Conservation (phyloP, 2,797 vertebrate species). For the Pangasius sanitwongsei region DNA sequence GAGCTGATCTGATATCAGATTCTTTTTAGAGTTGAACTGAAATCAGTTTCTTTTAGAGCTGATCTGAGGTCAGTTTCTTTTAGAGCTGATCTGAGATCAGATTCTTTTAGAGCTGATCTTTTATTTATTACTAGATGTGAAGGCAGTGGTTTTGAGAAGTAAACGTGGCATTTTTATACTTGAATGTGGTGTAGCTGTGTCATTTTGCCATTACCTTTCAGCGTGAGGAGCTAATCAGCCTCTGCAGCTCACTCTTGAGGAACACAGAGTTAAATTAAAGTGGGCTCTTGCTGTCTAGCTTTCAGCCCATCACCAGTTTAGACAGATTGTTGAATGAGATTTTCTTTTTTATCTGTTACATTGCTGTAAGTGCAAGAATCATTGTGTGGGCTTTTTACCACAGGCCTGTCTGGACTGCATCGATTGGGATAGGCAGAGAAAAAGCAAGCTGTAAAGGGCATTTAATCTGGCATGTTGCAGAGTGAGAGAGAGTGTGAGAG, state of each 20-base stretch:
- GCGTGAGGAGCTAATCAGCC: slow-evolving; percentile 27
- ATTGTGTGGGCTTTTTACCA: slow-evolving; percentile 19
- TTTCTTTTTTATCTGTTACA: slow-evolving; percentile 22
- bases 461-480: slow-evolving; percentile 37
- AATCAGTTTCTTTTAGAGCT: not conserved
- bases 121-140: not conserved
- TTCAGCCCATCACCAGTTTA: slow-evolving; percentile 11
- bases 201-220: slow-evolving; percentile 24
- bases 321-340: slow-evolving; percentile 30
- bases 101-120: not conserved
- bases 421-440: slow-evolving; percentile 4
- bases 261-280: slow-evolving; percentile 24
- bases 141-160: not conserved
- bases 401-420: slow-evolving; percentile 28
- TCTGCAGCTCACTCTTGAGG: slow-evolving; percentile 16
- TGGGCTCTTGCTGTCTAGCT: slow-evolving; percentile 6
- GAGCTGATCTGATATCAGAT: not conserved
- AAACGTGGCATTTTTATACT: not conserved
- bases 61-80: not conserved
- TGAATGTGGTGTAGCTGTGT: not conserved
- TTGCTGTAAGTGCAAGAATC: slow-evolving; percentile 32
- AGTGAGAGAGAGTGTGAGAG: not conserved
- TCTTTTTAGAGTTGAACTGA: not conserved
- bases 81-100: not conserved
- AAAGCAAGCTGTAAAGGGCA: slow-evolving; percentile 38